A percentile compares a stretch with the other conserved stretches of the same genome.
These are phyloP conservation scores for Lepidostoma basale DNA, from an alignment of 1,140 invertebrate species.

Conservation along the genomic window DNA sequence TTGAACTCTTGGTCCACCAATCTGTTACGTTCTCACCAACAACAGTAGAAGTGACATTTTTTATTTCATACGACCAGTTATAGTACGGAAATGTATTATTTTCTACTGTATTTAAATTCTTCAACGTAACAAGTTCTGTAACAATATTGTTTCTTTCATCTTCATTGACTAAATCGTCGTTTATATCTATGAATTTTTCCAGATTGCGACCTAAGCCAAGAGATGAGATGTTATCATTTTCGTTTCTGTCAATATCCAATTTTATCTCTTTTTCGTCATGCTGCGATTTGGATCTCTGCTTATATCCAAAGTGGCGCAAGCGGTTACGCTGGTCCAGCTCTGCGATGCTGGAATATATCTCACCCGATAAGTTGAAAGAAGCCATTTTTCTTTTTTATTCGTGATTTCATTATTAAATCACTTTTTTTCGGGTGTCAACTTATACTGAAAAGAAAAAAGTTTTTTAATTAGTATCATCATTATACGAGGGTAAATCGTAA, in stretches of 20 bases:
- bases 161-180: neutral
- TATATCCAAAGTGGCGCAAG: slow-evolving; percentile 6
- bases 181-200: neutral
- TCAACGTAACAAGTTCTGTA: neutral
- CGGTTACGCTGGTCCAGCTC: slow-evolving; percentile 2
- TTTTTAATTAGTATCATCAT: no score
- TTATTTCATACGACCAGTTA: slow-evolving; percentile 32
- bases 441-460: no score
- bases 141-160: neutral
- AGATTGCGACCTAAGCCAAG: neutral
- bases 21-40: neutral
- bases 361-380: slow-evolving; percentile 1
- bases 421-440: no score
- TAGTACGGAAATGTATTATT: slow-evolving; percentile 36
- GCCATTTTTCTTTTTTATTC: neutral
- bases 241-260: neutral
- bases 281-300: neutral
- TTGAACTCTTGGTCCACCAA: slow-evolving; percentile 15
- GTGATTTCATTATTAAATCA: neutral
- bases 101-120: neutral
- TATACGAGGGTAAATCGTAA: no score
- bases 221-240: neutral
- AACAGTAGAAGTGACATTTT: slow-evolving; percentile 22
- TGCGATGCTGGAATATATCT: slow-evolving; percentile 13
- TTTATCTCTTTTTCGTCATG: neutral